Base-by-base conservation (phyloP, 2,888 invertebrate species). In the Brachyopa scutellaris region DNA sequence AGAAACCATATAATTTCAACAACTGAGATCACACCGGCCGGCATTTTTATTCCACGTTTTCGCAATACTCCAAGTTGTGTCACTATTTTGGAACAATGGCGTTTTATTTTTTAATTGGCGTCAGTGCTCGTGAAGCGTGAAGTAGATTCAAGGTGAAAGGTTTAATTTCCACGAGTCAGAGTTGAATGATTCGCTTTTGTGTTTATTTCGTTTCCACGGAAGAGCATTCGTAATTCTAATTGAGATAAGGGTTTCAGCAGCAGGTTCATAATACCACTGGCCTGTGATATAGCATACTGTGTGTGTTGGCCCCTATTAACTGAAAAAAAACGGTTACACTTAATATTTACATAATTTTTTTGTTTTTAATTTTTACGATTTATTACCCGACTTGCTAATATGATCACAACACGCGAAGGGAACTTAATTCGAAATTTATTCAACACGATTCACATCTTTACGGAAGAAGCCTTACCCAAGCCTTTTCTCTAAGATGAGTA, bases 141-240 rank as follows among this genome's bases (percentile, higher is more conserved):
- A 82, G 77, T 77, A 53, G 66, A 77, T 82, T 77, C 82, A 82
- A 82, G 82, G 82, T 82, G 82, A 82, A 82, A 55, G 21, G 47
- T 61, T 82, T 77, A 72, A 77, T 72, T 77, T 72, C 69, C 64
- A 42, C 70, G 8, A 59, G 38, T 70, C 11, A 31, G 47, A 66
- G 77, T 72, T 70, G 64, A 72, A 66, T 77, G 70, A 42, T 49
- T 76, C 49, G 69, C 29, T 33, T 49, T 57, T 64, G 33, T 31
- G n/a, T 47, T 51, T 15, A 29, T 15, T 23, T 53, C 61, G n/a
- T 57, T 70, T 70, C 51, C 51, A 38, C 11, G 15, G 21, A 62
- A 76, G 31, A 55, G 31, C 33, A 51, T 29, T 72, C 47, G 49
- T 47, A 45, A 49, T 33, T 66, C 42, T 51, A 62, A 38, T 59